These are phyloP conservation scores for Cariama cristata DNA, from an alignment of 2,113 vertebrate genomes.

Conservation along the genomic window DNA sequence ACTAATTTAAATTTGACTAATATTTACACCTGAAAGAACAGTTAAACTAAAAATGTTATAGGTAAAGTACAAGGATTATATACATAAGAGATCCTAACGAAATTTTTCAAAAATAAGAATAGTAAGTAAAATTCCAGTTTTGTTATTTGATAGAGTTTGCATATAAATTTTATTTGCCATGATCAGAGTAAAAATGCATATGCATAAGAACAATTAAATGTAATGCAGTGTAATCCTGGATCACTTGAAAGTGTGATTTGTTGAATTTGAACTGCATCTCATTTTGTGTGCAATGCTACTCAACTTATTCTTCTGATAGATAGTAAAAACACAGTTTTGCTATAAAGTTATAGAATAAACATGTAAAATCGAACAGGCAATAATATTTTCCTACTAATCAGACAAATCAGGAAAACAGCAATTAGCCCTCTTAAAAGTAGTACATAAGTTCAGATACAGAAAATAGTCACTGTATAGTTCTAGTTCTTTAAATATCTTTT, in stretches of 20 bases:
- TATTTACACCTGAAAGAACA: neutral
- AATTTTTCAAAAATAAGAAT: neutral
- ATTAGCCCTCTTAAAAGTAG: neutral
- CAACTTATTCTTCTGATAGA: neutral
- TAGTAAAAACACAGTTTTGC: neutral
- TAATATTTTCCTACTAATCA: neutral
- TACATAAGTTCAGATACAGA: neutral
- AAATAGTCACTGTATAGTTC: neutral
- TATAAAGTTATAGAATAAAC: neutral
- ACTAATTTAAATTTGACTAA: neutral
- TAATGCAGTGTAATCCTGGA: neutral
- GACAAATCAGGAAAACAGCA: neutral
- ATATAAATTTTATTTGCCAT: neutral
- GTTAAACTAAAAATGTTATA: neutral
- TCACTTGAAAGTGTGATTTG: neutral
- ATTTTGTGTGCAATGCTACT: neutral
- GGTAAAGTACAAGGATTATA: neutral
- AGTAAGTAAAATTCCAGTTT: neutral
- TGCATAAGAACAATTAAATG: neutral
- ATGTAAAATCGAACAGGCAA: neutral
- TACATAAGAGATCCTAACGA: neutral
- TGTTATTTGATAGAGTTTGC: neutral
- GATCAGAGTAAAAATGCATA: neutral
- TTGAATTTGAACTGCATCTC: neutral
- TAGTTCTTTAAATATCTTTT: neutral